Evolutionary conservation across 2,888 invertebrate genomes (phyloP).

Genomic region (Exephanes ischioxanthus): DNA sequence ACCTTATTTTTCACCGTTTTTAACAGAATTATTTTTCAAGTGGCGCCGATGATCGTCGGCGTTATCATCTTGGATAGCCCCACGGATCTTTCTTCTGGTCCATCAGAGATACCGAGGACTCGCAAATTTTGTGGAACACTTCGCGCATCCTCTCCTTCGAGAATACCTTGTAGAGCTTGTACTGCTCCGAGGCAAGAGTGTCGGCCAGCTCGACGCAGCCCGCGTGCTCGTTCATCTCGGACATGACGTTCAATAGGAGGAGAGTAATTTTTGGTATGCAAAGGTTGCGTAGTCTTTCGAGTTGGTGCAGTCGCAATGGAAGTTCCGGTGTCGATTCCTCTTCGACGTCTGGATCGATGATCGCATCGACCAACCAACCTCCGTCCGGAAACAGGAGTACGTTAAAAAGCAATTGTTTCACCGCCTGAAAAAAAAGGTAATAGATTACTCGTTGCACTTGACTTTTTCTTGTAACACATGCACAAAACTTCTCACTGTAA

Average conservation of each 20-base stretch:
- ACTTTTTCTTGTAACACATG: not conserved
- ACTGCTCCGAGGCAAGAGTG: conserved; percentile 91
- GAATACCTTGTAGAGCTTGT: conserved; percentile 93
- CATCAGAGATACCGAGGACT: conserved; percentile 91
- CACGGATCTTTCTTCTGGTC: conserved; percentile 93
- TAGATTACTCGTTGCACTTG: conserved; percentile 20
- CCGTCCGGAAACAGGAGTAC: conserved; percentile 95
- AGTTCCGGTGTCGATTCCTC: conserved; percentile 85
- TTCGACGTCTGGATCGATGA: conserved; percentile 85
- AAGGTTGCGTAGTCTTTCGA: conserved; percentile 91
- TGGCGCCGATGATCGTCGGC: not conserved
- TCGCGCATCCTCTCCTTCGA: conserved; percentile 92
- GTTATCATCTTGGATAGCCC: conserved; percentile 87
- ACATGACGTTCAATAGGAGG: conserved; percentile 92
- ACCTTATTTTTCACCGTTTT: conserved; percentile 22
- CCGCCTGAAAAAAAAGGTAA: conserved; percentile 86
- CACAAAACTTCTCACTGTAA: too few relatives aligned
- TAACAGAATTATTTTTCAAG: conserved; percentile 42
- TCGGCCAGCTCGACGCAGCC: conserved; percentile 92
- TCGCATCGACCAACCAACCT: conserved; percentile 94
- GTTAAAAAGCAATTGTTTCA: conserved; percentile 93
- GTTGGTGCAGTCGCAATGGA: conserved; percentile 89
- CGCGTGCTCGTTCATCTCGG: conserved; percentile 91
- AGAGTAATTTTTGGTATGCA: conserved; percentile 94
- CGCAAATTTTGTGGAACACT: conserved; percentile 91